Conservation (phyloP, 2,797 vertebrate species). For the Pangasius mekongensis region DNA sequence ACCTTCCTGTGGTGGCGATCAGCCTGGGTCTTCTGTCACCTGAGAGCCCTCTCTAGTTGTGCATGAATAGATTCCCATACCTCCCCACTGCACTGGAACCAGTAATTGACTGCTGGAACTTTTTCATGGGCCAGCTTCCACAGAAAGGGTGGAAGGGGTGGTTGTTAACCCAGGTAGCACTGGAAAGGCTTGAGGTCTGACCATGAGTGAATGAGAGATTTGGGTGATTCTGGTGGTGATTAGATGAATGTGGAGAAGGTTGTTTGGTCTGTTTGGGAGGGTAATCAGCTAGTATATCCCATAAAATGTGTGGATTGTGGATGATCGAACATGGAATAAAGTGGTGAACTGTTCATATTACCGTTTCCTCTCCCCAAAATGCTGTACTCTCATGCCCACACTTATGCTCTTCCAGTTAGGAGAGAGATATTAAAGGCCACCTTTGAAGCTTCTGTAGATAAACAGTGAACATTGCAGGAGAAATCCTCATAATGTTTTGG, state of each 20-base stretch:
- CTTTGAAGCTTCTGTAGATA: not conserved
- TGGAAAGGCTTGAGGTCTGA: not conserved
- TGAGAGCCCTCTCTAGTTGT: not conserved
- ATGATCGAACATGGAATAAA: not conserved
- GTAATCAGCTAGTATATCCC: not conserved
- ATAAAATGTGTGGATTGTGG: not conserved
- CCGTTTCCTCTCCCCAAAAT: not conserved
- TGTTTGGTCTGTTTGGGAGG: not conserved
- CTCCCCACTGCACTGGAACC: not conserved
- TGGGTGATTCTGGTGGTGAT: not conserved
- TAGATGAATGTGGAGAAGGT: not conserved
- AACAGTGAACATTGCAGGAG: not conserved
- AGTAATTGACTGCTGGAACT: not conserved
- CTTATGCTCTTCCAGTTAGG: not conserved
- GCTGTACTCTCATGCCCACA: not conserved
- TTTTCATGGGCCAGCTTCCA: not conserved
- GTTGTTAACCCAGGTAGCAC: not conserved
- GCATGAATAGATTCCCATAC: not conserved
- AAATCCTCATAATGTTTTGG: not conserved
- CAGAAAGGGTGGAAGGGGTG: not conserved
- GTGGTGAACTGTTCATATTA: too few species aligned
- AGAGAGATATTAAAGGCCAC: not conserved
- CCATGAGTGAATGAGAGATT: not conserved
- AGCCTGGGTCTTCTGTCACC: not conserved
- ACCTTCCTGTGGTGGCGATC: not conserved